Evolutionary conservation across 2,113 vertebrate genomes (phyloP), one percentile per base, ranked within the genome.

Genomic region (Paramisgurnus dabryanus): DNA sequence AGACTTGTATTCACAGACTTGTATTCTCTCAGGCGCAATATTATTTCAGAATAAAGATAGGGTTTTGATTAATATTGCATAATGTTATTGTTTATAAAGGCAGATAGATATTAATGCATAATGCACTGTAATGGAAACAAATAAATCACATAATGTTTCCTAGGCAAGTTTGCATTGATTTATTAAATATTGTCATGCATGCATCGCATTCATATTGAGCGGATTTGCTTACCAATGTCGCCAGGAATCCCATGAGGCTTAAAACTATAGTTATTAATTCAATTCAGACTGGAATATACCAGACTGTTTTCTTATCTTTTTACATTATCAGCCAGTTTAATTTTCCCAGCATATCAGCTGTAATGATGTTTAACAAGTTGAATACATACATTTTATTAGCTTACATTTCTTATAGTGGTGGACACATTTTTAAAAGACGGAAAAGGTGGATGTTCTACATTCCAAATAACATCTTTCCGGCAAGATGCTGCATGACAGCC

Each of bases 121-220:
- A 10, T 27, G 10, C 9, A 15, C 57, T 63, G 15, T 49, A 66
- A 55, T 66, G 60, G 69, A 15, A 73, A 66, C 55, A 40, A 73
- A 57, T 57, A 18, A 39, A 67, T 58, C 7, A 45, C 39, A 27
- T n/a, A 39, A 6, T 73, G 39, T 17, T 60, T 49, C 66, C 65
- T 73, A 80, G 41, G 78, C 34, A 77, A 66, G 49, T n/a, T 41
- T 77, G 75, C 11, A 22, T 41, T 66, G 17, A 66, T 77, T 77
- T 55, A 55, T 66, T 27, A 77, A 34, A 66, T 47, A 53, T 10
- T 13, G 13, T 55, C 9, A 53, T 34, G 27, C 57, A 75, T 77
- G 75, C 63, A 67, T 77, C 40, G 22, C 63, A 67, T 77, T 67
- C 63, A 66, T 77, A 55, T 55, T 8, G 47, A 27, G 53, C 66